Evolutionary conservation across 2,888 invertebrate species (phyloP).

Genomic region (Acrocyrtus sp.): DNA sequence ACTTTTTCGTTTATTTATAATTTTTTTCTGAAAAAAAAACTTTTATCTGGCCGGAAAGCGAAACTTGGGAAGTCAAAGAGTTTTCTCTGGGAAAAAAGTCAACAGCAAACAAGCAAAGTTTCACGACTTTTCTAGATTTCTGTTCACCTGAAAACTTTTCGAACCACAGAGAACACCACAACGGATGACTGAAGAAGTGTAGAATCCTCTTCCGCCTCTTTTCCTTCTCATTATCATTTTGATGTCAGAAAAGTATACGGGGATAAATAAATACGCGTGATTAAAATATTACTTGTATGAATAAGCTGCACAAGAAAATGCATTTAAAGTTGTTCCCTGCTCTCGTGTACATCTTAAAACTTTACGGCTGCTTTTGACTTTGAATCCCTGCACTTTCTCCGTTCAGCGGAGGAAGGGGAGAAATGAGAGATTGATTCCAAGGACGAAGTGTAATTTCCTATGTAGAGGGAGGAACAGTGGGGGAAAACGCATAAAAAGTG

Average conservation of each 20-base stretch:
- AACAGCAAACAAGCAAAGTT: conserved; percentile 7
- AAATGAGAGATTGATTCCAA: conserved; percentile 8
- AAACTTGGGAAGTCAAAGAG: too few species aligned
- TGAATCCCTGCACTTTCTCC: neutral
- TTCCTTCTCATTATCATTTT: conserved; percentile 2
- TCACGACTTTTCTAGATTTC: neutral
- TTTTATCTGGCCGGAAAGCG: neutral
- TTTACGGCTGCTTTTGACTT: too few species aligned
- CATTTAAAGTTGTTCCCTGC: too few species aligned
- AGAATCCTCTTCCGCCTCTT: conserved; percentile 1
- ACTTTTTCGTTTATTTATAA: neutral
- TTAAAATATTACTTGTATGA: neutral
- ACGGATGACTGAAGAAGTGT: neutral
- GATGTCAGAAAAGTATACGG: neutral
- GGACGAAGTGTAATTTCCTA: conserved; percentile 39
- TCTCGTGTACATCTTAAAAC: too few species aligned
- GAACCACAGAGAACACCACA: neutral
- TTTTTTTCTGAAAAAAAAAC: neutral
- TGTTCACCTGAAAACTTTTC: conserved; percentile 3
- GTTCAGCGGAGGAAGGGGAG: neutral
- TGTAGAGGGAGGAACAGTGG: conserved; percentile 10
- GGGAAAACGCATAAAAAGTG: conserved; percentile 10
- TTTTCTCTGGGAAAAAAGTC: too few species aligned
- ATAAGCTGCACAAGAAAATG: neutral
- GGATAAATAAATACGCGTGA: neutral